phyloP scores from a whole-genome alignment of 2,113 vertebrate genomes.

The Potamarius usumacintae region DNA sequence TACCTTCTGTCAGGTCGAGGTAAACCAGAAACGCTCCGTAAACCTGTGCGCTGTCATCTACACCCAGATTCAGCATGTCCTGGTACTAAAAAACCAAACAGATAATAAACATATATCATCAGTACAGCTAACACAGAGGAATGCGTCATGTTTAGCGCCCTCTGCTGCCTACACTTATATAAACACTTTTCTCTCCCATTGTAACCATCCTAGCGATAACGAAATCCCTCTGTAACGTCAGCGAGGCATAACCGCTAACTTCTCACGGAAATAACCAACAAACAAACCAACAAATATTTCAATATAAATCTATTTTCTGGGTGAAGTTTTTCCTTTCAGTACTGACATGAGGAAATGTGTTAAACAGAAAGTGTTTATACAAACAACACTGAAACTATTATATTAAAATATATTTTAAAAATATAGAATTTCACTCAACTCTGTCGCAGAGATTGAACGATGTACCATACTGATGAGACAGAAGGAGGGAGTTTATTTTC shows the following conservation, averaged over 20 bases:
- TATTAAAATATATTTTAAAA: too few relatives aligned
- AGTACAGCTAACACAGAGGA: not conserved
- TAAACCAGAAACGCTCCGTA: conserved; percentile 89
- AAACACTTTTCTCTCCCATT: too few relatives aligned
- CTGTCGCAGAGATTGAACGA: too few relatives aligned
- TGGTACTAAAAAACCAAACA: conserved; percentile 72
- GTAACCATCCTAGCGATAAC: not conserved
- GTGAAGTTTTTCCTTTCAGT: not conserved
- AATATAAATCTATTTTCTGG: not conserved
- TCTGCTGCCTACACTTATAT: not conserved
- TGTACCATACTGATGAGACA: too few relatives aligned
- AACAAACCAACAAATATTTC: too few relatives aligned
- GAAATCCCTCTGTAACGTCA: not conserved
- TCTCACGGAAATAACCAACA: not conserved
- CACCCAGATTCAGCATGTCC: conserved; percentile 82
- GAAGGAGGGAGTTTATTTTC: too few relatives aligned
- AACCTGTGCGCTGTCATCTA: conserved; percentile 79
- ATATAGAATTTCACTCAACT: too few relatives aligned
- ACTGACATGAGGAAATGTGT: not conserved
- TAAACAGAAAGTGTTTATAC: too few relatives aligned
- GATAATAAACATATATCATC: not conserved
- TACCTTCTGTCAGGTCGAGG: conserved; percentile 91
- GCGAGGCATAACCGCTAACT: not conserved
- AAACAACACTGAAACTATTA: too few relatives aligned
- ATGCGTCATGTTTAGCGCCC: not conserved